Conservation (phyloP, 2,888 invertebrate species). For the Oasisia sp. region DNA sequence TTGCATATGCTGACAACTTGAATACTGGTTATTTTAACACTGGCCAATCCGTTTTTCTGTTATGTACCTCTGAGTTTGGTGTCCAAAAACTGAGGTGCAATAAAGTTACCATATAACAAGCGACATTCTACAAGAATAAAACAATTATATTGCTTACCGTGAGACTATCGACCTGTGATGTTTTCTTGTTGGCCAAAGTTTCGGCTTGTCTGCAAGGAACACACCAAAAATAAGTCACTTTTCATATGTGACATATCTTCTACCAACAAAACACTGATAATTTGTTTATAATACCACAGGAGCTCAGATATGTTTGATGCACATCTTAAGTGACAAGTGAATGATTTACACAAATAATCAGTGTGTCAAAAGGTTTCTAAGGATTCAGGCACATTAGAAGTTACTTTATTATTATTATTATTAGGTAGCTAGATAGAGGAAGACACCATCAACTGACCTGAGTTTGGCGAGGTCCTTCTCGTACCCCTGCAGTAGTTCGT, state of each 20-base stretch:
- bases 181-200: slow-evolving; percentile 55
- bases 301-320: too few relatives aligned
- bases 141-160: slow-evolving; percentile 46
- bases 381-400: too few relatives aligned
- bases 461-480: slow-evolving; percentile 64
- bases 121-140: background rate
- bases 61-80: too few relatives aligned
- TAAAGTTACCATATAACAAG: background rate
- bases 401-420: too few relatives aligned
- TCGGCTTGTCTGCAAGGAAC: slow-evolving; percentile 56
- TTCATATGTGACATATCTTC: background rate
- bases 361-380: too few relatives aligned
- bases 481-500: slow-evolving; percentile 63
- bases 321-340: too few relatives aligned
- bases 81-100: too few relatives aligned
- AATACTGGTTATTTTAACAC: too few relatives aligned
- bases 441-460: slow-evolving; percentile 45
- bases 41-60: too few relatives aligned
- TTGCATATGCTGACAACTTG: too few relatives aligned
- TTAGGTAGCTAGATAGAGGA: too few relatives aligned
- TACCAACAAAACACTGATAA: background rate
- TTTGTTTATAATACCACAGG: background rate
- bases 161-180: slow-evolving; percentile 55
- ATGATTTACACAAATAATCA: too few relatives aligned
- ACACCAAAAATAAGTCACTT: slow-evolving; percentile 17